Evolutionary conservation across 1,140 invertebrate genomes (phyloP).

Genomic region (Watersipora subatra): DNA sequence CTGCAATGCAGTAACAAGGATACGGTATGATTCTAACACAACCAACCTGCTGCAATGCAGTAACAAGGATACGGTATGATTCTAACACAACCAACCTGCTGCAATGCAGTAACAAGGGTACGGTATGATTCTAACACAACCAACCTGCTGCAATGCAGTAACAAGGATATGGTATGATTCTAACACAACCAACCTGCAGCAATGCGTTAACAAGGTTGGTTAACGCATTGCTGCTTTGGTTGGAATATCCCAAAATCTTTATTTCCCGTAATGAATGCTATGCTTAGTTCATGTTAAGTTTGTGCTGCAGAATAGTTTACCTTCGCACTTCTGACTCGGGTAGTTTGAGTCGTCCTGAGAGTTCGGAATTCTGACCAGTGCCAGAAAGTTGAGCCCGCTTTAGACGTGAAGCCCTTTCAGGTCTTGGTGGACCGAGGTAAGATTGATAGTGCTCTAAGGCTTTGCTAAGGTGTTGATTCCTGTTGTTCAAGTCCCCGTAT

Average conservation of each 20-base stretch:
- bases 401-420: constrained; percentile 19
- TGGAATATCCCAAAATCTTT: too few relatives aligned
- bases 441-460: constrained; percentile 33
- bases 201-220: neutral
- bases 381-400: neutral
- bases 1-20: neutral
- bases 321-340: constrained; percentile 22
- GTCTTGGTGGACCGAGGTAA: constrained; percentile 26
- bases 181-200: neutral
- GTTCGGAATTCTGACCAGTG: neutral
- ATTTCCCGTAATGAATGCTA: too few relatives aligned
- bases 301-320: too few relatives aligned
- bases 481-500: constrained; percentile 24
- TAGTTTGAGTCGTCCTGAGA: constrained; percentile 13
- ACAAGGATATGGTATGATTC: neutral
- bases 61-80: neutral
- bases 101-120: neutral
- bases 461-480: constrained; percentile 24
- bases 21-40: neutral
- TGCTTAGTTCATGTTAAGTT: too few relatives aligned
- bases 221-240: too few relatives aligned
- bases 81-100: neutral
- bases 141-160: neutral
- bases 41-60: neutral
- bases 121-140: neutral